phyloP scores from a whole-genome alignment of 2,113 vertebrate species.

The Hyaena hyaena region DNA sequence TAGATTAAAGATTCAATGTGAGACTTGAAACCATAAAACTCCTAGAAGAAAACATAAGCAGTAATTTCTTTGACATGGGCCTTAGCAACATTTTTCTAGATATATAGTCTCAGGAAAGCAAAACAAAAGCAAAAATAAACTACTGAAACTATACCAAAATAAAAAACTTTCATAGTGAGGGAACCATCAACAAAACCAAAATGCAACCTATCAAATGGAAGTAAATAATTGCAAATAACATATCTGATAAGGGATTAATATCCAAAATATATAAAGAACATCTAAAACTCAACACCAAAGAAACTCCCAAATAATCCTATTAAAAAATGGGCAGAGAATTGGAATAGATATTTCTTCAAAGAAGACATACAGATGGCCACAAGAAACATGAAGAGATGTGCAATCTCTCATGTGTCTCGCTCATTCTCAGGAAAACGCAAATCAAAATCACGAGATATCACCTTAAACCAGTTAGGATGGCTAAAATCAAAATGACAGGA shows the following conservation, averaged over 20 bases:
- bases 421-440: background rate
- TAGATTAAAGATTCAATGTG: background rate
- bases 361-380: background rate
- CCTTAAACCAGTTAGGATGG: background rate
- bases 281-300: background rate
- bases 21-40: background rate
- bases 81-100: background rate
- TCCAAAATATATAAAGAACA: background rate
- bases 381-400: background rate
- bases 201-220: background rate
- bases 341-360: background rate
- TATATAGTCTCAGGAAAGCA: background rate
- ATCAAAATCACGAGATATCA: background rate
- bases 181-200: background rate
- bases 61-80: background rate
- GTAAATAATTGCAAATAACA: background rate
- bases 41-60: background rate
- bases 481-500: background rate
- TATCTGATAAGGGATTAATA: background rate
- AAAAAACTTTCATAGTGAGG: background rate
- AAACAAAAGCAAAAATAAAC: background rate
- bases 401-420: background rate
- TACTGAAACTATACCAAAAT: background rate
- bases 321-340: background rate
- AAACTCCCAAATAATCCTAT: background rate